phyloP scores from a whole-genome alignment of 2,888 invertebrate genomes.

The Parthenolecanium corni region DNA sequence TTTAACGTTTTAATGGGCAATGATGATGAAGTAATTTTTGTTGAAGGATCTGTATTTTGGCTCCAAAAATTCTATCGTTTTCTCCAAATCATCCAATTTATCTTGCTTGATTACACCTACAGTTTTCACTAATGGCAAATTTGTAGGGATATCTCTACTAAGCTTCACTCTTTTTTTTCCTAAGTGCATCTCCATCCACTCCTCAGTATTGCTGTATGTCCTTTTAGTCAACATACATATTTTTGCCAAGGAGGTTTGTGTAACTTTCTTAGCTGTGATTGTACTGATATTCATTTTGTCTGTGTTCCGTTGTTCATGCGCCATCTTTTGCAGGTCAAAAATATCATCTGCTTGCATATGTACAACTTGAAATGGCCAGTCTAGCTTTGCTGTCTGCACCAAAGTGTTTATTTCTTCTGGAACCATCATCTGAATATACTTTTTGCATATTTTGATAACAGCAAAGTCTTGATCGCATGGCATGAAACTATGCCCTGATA shows the following conservation, averaged over 20 bases:
- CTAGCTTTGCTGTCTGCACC: conserved; percentile 6
- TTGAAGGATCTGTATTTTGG: conserved; percentile 1
- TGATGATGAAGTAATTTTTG: background rate
- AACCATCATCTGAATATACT: conserved; percentile 24
- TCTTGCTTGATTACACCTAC: too few relatives aligned
- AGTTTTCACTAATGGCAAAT: too few relatives aligned
- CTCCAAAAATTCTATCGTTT: background rate
- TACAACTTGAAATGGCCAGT: conserved; percentile 11
- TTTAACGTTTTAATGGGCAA: background rate
- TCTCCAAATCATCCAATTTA: background rate
- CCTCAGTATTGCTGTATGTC: too few relatives aligned
- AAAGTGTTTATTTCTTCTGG: conserved; percentile 14
- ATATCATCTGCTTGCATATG: conserved; percentile 14
- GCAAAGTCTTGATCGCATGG: conserved; percentile 32
- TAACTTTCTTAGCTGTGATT: background rate
- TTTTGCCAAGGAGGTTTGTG: too few relatives aligned
- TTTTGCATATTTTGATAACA: conserved; percentile 32
- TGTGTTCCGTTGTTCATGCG: conserved; percentile 16
- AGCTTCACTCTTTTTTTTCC: too few relatives aligned
- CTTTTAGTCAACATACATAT: too few relatives aligned
- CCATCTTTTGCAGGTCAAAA: conserved; percentile 1
- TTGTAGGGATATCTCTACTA: too few relatives aligned
- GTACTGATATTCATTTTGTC: conserved; percentile 9
- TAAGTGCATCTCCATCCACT: too few relatives aligned
- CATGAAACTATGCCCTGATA: conserved; percentile 32